Base-by-base conservation (phyloP, 2,113 vertebrate genomes). In the Myrmophylax atrothorax region DNA sequence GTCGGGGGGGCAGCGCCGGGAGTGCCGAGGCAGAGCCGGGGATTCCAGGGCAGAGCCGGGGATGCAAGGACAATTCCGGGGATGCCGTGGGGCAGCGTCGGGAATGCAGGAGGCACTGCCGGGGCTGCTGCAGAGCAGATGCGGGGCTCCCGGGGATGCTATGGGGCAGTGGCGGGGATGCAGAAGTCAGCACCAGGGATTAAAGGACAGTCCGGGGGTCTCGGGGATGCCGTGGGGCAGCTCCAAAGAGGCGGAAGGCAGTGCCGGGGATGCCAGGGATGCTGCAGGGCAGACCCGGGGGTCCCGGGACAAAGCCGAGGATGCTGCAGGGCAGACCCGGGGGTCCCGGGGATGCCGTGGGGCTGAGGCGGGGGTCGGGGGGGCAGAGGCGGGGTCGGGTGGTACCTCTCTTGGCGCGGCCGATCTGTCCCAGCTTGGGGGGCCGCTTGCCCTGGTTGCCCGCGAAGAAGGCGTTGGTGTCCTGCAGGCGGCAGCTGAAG, bases 401-500 rank as follows among this genome's bases (percentile, higher is more conserved):
- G 95, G 98, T 98, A 99, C 99, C 99, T 99, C 99, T 97, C 97
- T 99, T 99, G 97, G 99, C 99, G 97, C 99, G 97, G 97, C 99
- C 99, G 86, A 99, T 99, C 98, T 99, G 99, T 93, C 99, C 99
- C 73, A 99, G 98, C 98, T 99, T 99, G 50, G 99, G 99, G 97
- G 99, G 99, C 98, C 99, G 98, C 96, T 99, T 99, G 95, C 97
- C 98, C 98, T 99, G 99, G 97, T 99, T 99, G 96, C 98, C 98
- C 90, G 98, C 98, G 95, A 99, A 99, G 97, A 99, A 99, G 95
- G 99, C 98, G 98, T 98, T 99, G 96, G 99, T 99, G 98, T 99
- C 99, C 98, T 99, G 99, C 94, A 99, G 99, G 97, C 99, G 99
- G 98, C 99, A 99, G 98, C 99, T 99, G 98, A 99, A 99, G 97